These are phyloP conservation scores for Perca fluviatilis DNA, from an alignment of 2,113 vertebrate genomes.

Conservation along the genomic window DNA sequence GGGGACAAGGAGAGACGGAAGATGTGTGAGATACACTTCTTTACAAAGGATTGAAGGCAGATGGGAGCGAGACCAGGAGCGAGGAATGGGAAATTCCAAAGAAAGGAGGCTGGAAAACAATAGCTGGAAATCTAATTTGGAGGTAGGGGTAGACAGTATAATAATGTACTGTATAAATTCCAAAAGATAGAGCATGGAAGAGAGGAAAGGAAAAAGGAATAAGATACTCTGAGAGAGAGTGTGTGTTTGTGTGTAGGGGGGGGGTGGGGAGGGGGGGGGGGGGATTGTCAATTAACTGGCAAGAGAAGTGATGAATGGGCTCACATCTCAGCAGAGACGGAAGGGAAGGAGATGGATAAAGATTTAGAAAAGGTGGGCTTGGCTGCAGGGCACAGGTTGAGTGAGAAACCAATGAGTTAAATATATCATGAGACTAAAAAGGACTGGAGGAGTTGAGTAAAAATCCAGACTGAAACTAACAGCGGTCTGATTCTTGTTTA, in stretches of 20 bases:
- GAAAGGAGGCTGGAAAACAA: constrained; percentile 40
- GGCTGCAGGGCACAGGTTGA: constrained; percentile 29
- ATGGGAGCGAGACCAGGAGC: constrained; percentile 13
- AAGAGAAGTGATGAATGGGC: constrained; percentile 54
- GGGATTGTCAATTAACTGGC: constrained; percentile 63
- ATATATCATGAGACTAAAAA: constrained; percentile 47
- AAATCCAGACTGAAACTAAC: constrained; percentile 36
- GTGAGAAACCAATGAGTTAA: constrained; percentile 41
- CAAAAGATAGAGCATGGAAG: constrained; percentile 35
- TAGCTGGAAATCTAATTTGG: constrained; percentile 47
- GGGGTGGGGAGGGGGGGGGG: neutral
- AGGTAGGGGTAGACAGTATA: constrained; percentile 18
- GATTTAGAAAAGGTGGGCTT: constrained; percentile 34
- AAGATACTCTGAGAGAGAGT: neutral
- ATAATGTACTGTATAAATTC: constrained; percentile 43
- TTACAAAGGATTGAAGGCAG: constrained; percentile 12
- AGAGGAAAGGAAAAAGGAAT: constrained; percentile 52
- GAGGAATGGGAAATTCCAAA: constrained; percentile 36
- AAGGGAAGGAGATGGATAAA: constrained; percentile 19
- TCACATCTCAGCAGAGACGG: constrained; percentile 23
- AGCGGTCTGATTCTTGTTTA: constrained; percentile 68
- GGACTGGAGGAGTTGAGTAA: constrained; percentile 16
- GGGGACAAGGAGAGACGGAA: constrained; percentile 6
- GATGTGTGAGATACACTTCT: constrained; percentile 16
- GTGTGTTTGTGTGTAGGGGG: neutral